Evolutionary conservation across 2,113 vertebrate genomes (phyloP).

Genomic region (Tenebrosternarchus preto): DNA sequence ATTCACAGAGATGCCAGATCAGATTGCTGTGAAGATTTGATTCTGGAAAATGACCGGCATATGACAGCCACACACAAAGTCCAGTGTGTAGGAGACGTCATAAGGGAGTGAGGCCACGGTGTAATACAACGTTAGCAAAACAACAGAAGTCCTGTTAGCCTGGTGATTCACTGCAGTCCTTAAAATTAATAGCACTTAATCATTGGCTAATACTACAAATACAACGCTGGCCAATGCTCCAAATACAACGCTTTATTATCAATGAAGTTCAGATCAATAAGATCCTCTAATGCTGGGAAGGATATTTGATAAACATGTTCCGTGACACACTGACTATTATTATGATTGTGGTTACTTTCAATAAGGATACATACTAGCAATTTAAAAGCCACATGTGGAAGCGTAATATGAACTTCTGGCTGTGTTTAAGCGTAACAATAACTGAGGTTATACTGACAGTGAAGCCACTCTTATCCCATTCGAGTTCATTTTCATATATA

Average conservation of each 20-base stretch:
- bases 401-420: too few species aligned
- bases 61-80: constrained; percentile 13
- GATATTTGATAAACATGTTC: too few species aligned
- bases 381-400: too few species aligned
- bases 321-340: too few species aligned
- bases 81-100: constrained; percentile 7
- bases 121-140: not conserved
- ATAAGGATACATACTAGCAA: too few species aligned
- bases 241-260: not conserved
- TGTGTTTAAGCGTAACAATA: too few species aligned
- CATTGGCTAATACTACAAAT: too few species aligned
- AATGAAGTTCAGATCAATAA: not conserved
- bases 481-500: too few species aligned
- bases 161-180: not conserved
- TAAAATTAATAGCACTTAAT: not conserved
- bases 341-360: too few species aligned
- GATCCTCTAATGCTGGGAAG: too few species aligned
- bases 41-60: constrained; percentile 10
- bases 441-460: too few species aligned
- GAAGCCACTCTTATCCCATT: too few species aligned
- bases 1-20: constrained; percentile 5
- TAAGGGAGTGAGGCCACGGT: not conserved
- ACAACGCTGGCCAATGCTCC: not conserved
- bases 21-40: constrained; percentile 7
- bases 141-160: not conserved